Evolutionary conservation across 2,888 invertebrate species (phyloP), one percentile per base, ranked within the genome.

Genomic region (Torymus auratus): DNA sequence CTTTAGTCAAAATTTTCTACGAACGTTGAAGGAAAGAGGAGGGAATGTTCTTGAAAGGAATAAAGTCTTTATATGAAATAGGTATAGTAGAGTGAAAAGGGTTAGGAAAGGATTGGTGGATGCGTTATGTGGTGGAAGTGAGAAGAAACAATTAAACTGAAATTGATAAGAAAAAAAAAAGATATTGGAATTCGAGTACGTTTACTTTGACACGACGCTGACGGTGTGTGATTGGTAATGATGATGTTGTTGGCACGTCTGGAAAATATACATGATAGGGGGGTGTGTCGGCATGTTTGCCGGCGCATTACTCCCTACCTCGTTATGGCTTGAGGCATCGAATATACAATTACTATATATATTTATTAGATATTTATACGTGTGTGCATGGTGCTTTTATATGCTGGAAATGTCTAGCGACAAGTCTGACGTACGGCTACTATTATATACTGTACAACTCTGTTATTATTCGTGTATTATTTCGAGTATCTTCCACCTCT

Each of bases 161-260:
- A 61, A 52, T 20, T 73, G 15, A 64, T 23, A 60, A 41, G 28
- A 72, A 61, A 64, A 28, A 52, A 77, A 60, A 65, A 14, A 14
- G 68, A 60, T 20, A 60, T 61, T 50, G 12, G 11, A 14, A 69
- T 13, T 74, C 74, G 60, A 61, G 58, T 61, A 23, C n/a, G 56
- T 70, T 76, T 74, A 83, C 74, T 83, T 82, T 83, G 84, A 84
- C 72, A 85, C 83, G 84, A 84, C 83, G 84, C 81, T 87, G 84
- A 86, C 86, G 86, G 86, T 87, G 85, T 87, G 73, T 28, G 62
- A 83, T 85, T 87, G 86, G 86, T 87, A 86, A 87, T 88, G 86
- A 87, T 85, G 87, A 87, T 89, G 86, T 87, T 88, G 87, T 88
- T 89, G 87, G 89, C 88, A 90, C 89, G 88, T 86, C 84, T 84